phyloP scores from a whole-genome alignment of 2,113 vertebrate genomes.

The Crotalus tigris region DNA sequence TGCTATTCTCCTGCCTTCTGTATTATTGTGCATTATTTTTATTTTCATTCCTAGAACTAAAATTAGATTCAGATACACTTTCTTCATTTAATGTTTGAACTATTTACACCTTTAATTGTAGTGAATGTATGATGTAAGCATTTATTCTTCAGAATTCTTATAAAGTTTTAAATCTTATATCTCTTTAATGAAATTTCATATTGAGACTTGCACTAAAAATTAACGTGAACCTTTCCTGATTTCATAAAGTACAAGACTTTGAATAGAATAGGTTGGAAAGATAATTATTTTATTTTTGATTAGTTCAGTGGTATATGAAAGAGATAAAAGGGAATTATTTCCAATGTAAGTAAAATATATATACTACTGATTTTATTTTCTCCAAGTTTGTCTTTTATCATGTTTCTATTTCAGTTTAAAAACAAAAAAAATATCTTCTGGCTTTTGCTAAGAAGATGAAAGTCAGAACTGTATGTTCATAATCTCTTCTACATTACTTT shows the following conservation, averaged over 20 bases:
- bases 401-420: background rate
- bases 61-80: background rate
- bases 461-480: background rate
- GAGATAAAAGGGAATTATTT: background rate
- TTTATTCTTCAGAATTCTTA: background rate
- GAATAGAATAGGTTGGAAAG: background rate
- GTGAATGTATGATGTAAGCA: background rate
- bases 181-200: background rate
- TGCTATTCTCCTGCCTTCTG: background rate
- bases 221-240: background rate
- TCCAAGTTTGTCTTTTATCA: background rate
- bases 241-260: background rate
- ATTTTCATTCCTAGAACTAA: background rate
- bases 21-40: background rate
- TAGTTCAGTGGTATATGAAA: background rate
- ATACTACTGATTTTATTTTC: background rate
- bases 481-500: background rate
- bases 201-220: background rate
- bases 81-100: background rate
- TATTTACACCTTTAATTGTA: background rate
- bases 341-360: background rate
- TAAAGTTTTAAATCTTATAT: background rate
- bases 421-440: background rate
- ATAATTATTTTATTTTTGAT: background rate
- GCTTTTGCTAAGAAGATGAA: background rate